phyloP scores from a whole-genome alignment of 2,797 vertebrate species.

The Melopsittacus undulatus region DNA sequence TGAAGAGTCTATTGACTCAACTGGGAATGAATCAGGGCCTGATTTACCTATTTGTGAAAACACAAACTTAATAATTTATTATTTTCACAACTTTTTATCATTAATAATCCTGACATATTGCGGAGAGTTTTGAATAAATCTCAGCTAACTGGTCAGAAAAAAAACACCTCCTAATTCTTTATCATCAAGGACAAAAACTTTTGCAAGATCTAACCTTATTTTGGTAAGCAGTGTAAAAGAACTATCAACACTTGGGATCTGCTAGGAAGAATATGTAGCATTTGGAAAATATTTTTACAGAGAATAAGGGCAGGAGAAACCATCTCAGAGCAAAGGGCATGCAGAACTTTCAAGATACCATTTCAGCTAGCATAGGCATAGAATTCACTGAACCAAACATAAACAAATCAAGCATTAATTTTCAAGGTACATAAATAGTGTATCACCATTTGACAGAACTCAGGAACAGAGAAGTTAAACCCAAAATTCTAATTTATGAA shows the following conservation, averaged over 20 bases:
- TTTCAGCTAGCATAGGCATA: background rate
- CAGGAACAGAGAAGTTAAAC: background rate
- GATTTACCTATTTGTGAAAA: background rate
- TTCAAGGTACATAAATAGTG: background rate
- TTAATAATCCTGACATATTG: background rate
- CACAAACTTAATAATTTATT: background rate
- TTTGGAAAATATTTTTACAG: background rate
- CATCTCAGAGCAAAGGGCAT: accelerated
- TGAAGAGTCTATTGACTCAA: background rate
- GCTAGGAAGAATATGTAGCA: background rate
- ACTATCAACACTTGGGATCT: background rate
- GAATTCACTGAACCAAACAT: background rate
- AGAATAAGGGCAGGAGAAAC: background rate
- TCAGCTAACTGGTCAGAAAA: background rate
- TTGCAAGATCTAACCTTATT: background rate
- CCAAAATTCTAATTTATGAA: background rate
- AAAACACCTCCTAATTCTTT: background rate
- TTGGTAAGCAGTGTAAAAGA: background rate
- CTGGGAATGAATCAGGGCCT: background rate
- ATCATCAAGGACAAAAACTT: background rate
- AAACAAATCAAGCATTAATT: background rate
- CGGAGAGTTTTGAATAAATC: background rate
- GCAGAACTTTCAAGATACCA: background rate
- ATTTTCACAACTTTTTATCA: background rate
- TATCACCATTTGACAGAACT: background rate